Evolutionary conservation across 2,888 invertebrate genomes (phyloP), one percentile per base, ranked within the genome.

Genomic region (Cryptus armator): DNA sequence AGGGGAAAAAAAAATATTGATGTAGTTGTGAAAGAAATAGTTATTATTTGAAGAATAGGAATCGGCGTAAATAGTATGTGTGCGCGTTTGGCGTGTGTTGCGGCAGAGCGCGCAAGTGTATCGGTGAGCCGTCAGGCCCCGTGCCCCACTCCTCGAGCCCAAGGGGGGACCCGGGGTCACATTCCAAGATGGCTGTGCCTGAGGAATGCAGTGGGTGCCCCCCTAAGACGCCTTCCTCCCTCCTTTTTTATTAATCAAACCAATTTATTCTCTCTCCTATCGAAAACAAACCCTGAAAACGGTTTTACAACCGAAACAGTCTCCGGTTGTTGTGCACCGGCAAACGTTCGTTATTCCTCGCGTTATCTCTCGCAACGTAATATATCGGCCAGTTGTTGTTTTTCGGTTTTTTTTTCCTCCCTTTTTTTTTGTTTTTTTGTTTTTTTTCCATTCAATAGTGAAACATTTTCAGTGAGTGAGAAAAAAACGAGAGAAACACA

Each of bases 101-200:
- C 53, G 7, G 74, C n/a, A 64, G 43, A 67, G 74, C 10, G 62
- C 59, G 67, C 66, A 29, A 62, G 32, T 80, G 80, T 85, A 67
- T 79, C 79, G 83, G 83, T 85, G 79, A 81, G 83, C 81, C 84
- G 84, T 86, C 83, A 83, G 84, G 87, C 86, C 87, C 86, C 78
- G 66, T 81, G 68, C 87, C 86, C 87, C 86, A 86, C 89, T 86
- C 85, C 84, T 83, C 89, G 88, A 92, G 90, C 91, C 92, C 90
- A 89, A 90, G 92, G 90, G 92, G 92, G 91, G 89, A 91, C 92
- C 92, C 87, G 93, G 92, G 93, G 93, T 93, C 94, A 94, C 94
- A 94, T 94, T 94, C 94, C 94, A 94, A 94, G 93, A 94, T 94
- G 94, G 94, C 94, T 93, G 93, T 92, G 91, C 91, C 91, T 91